phyloP scores from a whole-genome alignment of 2,113 vertebrate genomes.

The Genyomyrus donnyi region DNA sequence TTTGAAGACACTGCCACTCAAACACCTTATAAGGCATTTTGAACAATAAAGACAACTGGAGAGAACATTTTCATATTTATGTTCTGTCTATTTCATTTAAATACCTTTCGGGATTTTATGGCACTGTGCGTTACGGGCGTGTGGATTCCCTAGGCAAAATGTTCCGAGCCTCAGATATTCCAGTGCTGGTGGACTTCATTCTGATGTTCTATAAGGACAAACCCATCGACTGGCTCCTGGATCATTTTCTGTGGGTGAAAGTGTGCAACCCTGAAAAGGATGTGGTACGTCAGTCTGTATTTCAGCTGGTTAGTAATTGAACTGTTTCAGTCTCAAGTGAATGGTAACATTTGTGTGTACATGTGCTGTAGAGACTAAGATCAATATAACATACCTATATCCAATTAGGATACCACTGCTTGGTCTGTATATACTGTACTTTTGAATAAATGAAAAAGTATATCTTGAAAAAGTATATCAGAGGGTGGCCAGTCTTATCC shows the following conservation, averaged over 20 bases:
- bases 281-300: conserved; percentile 65
- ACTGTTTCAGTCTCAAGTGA: not conserved
- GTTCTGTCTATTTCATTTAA: not conserved
- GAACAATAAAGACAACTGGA: not conserved
- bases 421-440: not conserved
- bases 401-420: not conserved
- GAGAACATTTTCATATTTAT: not conserved
- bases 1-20: not conserved
- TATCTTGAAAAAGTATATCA: too few species aligned
- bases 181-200: conserved; percentile 80
- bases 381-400: not conserved
- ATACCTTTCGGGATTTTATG: not conserved
- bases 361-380: not conserved
- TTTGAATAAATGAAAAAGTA: too few species aligned
- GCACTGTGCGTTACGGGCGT: not conserved
- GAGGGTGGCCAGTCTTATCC: too few species aligned
- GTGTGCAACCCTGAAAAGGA: conserved; percentile 96
- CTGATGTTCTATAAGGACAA: conserved; percentile 99
- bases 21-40: not conserved
- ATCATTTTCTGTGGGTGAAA: conserved; percentile 93
- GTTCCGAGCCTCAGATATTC: conserved; percentile 93
- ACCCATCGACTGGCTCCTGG: conserved; percentile 64
- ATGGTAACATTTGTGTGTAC: not conserved
- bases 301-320: not conserved
- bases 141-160: conserved; percentile 77